These are phyloP conservation scores for Tachina lurida DNA, from an alignment of 2,888 invertebrate genomes.

Conservation along the genomic window DNA sequence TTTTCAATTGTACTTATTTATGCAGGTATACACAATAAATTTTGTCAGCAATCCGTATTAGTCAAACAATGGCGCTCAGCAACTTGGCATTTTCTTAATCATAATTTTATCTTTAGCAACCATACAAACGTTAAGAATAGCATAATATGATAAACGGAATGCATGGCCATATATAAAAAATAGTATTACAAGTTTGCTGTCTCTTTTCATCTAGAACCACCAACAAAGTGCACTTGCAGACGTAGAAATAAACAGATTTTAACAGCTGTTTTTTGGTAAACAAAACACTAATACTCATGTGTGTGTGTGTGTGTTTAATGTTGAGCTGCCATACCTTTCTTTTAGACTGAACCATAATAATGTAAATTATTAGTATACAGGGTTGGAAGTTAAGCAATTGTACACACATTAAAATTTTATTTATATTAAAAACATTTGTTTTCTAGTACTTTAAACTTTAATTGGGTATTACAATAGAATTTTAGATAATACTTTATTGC, in stretches of 20 bases:
- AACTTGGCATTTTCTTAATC: conserved; percentile 30
- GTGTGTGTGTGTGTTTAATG: no score
- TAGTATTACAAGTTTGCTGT: neutral
- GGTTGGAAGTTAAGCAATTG: no score
- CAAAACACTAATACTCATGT: no score
- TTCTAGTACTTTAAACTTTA: no score
- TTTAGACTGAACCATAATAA: no score
- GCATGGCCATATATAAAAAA: neutral
- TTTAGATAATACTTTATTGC: no score
- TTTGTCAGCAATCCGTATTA: neutral
- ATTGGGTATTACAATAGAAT: no score
- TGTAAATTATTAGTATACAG: no score
- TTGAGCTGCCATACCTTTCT: no score
- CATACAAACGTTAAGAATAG: conserved; percentile 45
- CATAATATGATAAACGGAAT: conserved; percentile 47
- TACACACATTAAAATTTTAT: no score
- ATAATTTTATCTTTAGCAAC: conserved; percentile 31
- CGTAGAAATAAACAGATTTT: neutral
- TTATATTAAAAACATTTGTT: no score
- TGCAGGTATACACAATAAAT: no score
- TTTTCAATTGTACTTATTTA: neutral
- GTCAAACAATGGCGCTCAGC: conserved; percentile 2
- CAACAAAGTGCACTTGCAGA: neutral
- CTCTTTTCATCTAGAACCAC: neutral
- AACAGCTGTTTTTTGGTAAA: neutral